Conservation (phyloP, 2,888 invertebrate species). For the Scaeva pyrastri region DNA sequence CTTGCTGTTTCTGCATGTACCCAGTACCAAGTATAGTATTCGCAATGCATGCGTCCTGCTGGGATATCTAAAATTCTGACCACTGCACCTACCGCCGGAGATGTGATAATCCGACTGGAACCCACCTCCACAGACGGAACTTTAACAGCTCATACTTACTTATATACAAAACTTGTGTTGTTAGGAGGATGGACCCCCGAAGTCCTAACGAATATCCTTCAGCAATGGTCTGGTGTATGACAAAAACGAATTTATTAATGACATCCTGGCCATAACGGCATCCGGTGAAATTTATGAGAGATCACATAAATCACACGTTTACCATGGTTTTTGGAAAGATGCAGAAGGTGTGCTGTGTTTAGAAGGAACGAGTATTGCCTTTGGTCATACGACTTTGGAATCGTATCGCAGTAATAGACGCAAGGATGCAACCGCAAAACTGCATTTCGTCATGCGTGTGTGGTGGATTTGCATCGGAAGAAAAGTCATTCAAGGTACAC, state of each 20-base stretch:
- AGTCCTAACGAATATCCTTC: background rate
- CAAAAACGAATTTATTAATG: conserved; percentile 74
- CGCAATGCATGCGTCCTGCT: conserved; percentile 22
- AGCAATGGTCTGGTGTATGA: conserved; percentile 33
- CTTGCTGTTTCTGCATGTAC: conserved; percentile 45
- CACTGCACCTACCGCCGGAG: conserved; percentile 28
- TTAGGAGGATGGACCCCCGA: too few relatives aligned
- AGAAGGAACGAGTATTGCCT: background rate
- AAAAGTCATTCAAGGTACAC: conserved; percentile 29
- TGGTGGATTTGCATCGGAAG: conserved; percentile 42
- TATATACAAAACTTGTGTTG: too few relatives aligned
- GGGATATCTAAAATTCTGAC: conserved; percentile 52
- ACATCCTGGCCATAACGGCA: conserved; percentile 70
- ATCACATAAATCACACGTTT: conserved; percentile 75
- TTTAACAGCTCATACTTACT: background rate
- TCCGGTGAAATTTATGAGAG: conserved; percentile 71
- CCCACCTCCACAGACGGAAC: conserved; percentile 13
- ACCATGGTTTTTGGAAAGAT: conserved; percentile 61
- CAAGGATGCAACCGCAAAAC: conserved; percentile 54
- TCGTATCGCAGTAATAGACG: conserved; percentile 34
- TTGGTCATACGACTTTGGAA: conserved; percentile 35
- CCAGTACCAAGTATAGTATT: conserved; percentile 3
- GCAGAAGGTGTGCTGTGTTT: conserved; percentile 45
- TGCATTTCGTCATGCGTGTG: conserved; percentile 56
- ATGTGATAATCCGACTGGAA: conserved; percentile 56